These are phyloP conservation scores for Alcedo atthis DNA, from an alignment of 2,797 vertebrate species.

Conservation along the genomic window DNA sequence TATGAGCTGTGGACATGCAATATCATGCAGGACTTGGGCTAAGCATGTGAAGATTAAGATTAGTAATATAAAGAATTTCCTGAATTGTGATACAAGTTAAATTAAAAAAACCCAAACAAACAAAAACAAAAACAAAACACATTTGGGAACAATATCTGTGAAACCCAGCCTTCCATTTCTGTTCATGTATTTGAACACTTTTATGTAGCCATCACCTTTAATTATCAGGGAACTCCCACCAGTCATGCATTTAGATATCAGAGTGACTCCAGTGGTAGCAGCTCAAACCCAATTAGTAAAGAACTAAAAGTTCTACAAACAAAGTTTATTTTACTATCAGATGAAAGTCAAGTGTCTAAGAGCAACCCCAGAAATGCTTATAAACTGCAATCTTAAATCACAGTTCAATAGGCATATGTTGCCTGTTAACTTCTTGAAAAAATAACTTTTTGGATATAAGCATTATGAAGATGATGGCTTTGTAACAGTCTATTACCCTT, in stretches of 20 bases:
- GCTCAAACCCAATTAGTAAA: not conserved
- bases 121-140: not conserved
- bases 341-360: not conserved
- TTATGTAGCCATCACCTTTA: not conserved
- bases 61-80: not conserved
- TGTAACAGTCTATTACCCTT: not conserved
- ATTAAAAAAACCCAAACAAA: not conserved
- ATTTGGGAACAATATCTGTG: not conserved
- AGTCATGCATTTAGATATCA: not conserved
- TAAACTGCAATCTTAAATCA: not conserved
- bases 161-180: not conserved
- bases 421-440: not conserved
- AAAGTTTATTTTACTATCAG: not conserved
- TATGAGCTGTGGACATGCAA: not conserved
- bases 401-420: not conserved
- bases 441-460: not conserved
- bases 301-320: not conserved
- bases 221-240: slow-evolving; percentile 1
- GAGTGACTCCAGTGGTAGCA: not conserved
- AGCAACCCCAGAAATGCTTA: not conserved
- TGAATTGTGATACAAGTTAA: not conserved
- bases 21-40: not conserved
- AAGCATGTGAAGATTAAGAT: not conserved
- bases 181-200: not conserved
- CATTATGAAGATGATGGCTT: not conserved